phyloP scores from a whole-genome alignment of 2,888 invertebrate species.

The Rhyacophila evoluta region DNA sequence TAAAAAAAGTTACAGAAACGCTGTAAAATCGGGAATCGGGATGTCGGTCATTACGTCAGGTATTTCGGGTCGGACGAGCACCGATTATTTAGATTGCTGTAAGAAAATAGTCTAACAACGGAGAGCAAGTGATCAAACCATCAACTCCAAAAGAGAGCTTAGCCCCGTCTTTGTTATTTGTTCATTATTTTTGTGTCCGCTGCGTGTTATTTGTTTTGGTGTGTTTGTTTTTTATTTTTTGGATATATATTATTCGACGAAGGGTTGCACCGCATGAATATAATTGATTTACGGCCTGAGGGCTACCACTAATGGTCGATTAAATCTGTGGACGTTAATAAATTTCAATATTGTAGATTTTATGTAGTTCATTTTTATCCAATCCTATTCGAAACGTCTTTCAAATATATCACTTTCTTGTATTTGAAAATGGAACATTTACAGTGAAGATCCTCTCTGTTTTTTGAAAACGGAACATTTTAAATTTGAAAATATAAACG shows the following conservation, averaged over 20 bases:
- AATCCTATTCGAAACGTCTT: no score
- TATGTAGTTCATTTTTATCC: no score
- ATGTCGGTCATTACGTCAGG: constrained; percentile 38
- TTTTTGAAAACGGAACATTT: no score
- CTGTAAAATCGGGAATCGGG: no score
- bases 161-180: neutral
- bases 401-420: no score
- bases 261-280: constrained; percentile 2
- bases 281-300: constrained; percentile 4
- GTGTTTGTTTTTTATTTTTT: neutral
- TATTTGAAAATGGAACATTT: no score
- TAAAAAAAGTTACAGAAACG: no score
- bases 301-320: neutral
- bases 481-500: no score
- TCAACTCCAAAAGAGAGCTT: neutral
- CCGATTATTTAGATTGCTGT: constrained; percentile 31
- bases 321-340: neutral
- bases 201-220: neutral
- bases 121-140: neutral
- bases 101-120: neutral
- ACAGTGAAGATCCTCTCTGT: no score
- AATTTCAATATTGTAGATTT: neutral
- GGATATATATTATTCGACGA: constrained; percentile 13
- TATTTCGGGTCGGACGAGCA: constrained; percentile 15
- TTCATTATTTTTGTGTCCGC: constrained; percentile 20